Evolutionary conservation across 1,140 invertebrate species (phyloP).

Genomic region (Coelopa frigida): DNA sequence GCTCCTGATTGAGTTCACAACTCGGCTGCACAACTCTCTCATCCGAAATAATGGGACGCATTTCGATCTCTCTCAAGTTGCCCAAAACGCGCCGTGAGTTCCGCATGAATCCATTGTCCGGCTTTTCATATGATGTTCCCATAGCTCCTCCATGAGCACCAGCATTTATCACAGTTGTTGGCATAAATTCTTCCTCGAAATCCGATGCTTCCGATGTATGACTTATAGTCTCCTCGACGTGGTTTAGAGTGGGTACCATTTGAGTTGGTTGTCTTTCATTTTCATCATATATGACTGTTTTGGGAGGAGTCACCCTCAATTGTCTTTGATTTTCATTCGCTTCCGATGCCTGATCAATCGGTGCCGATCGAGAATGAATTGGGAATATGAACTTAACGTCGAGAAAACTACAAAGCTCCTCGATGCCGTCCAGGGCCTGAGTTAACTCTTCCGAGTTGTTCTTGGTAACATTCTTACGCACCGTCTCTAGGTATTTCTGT

Average conservation of each 20-base stretch:
- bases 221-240: too few species aligned
- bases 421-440: slow-evolving; percentile 44
- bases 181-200: too few species aligned
- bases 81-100: slow-evolving; percentile 30
- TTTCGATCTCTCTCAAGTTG: slow-evolving; percentile 29
- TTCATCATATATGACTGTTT: too few species aligned
- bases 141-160: too few species aligned
- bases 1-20: not conserved
- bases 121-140: slow-evolving; percentile 21
- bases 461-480: slow-evolving; percentile 34
- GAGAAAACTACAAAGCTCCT: slow-evolving; percentile 42
- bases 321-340: slow-evolving; percentile 38
- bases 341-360: slow-evolving; percentile 39
- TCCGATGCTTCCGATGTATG: too few species aligned
- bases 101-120: slow-evolving; percentile 36
- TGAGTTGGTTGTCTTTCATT: too few species aligned
- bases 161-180: too few species aligned
- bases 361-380: slow-evolving; percentile 20
- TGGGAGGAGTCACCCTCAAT: too few species aligned
- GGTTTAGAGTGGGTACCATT: too few species aligned
- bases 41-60: slow-evolving; percentile 32
- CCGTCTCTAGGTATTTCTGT: slow-evolving; percentile 35
- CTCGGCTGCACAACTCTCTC: slow-evolving; percentile 22
- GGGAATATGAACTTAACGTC: slow-evolving; percentile 36
- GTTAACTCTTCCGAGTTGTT: slow-evolving; percentile 28